These are phyloP conservation scores for Melolontha melolontha DNA, from an alignment of 2,888 invertebrate species.

Conservation along the genomic window DNA sequence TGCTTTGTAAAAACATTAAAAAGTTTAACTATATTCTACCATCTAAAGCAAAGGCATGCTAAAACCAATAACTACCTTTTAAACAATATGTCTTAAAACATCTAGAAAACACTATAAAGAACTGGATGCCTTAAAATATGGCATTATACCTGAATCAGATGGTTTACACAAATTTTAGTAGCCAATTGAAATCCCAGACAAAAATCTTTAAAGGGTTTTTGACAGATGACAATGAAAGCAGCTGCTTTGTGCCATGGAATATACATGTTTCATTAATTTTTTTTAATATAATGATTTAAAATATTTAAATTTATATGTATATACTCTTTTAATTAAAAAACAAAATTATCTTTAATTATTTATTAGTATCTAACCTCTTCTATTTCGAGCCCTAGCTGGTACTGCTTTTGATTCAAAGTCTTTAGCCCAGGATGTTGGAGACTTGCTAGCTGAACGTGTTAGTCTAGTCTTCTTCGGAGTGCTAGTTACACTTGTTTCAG, in stretches of 20 bases:
- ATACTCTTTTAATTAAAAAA: neutral
- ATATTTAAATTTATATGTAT: neutral
- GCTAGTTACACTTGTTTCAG: slow-evolving; percentile 1
- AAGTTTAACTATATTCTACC: neutral
- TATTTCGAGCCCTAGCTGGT: slow-evolving; percentile 35
- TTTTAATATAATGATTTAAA: neutral
- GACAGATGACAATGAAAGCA: slow-evolving; percentile 34
- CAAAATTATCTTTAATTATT: slow-evolving; percentile 1
- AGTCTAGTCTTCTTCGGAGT: slow-evolving; percentile 13
- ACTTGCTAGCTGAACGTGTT: slow-evolving; percentile 45
- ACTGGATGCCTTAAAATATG: slow-evolving; percentile 1
- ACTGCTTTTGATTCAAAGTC: slow-evolving; percentile 18
- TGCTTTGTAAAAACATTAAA: neutral
- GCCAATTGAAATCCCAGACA: neutral
- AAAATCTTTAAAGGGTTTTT: slow-evolving; percentile 25
- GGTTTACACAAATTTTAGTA: slow-evolving; percentile 4
- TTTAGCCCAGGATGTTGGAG: slow-evolving; percentile 41
- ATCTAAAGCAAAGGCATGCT: slow-evolving; percentile 1
- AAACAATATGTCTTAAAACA: slow-evolving; percentile 6
- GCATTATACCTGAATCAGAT: slow-evolving; percentile 25
- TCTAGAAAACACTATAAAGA: neutral
- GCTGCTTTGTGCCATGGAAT: slow-evolving; percentile 30
- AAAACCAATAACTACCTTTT: slow-evolving; percentile 7
- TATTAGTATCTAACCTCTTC: slow-evolving; percentile 40
- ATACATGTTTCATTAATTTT: neutral